Conservation (phyloP, 2,888 invertebrate species). For the Cristatella mucedo region DNA sequence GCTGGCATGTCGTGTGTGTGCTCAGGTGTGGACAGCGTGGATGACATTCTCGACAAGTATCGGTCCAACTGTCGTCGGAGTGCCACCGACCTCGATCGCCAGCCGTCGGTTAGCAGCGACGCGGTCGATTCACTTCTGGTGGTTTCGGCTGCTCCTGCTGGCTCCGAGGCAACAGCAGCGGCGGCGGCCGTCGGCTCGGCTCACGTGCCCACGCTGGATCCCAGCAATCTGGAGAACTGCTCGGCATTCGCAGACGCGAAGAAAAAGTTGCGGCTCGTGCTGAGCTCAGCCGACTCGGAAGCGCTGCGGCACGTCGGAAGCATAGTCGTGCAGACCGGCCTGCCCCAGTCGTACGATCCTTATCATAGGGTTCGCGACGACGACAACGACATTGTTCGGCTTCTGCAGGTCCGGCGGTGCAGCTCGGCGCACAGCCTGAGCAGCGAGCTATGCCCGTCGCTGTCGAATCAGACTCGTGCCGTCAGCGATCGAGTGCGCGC, state of each 20-base stretch:
- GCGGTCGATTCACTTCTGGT: too few relatives aligned
- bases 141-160: too few relatives aligned
- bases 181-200: constrained; percentile 26
- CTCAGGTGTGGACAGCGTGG: constrained; percentile 72
- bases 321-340: too few relatives aligned
- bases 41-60: constrained; percentile 88
- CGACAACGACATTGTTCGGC: neutral
- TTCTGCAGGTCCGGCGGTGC: constrained; percentile 47
- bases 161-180: constrained; percentile 22
- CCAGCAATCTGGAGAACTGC: constrained; percentile 45
- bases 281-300: constrained; percentile 72
- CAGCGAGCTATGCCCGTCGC: too few relatives aligned
- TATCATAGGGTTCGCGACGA: neutral
- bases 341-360: too few relatives aligned
- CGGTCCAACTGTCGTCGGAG: too few relatives aligned
- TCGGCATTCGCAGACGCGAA: constrained; percentile 56
- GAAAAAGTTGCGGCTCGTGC: constrained; percentile 70
- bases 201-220: constrained; percentile 36
- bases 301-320: too few relatives aligned
- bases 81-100: too few relatives aligned
- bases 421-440: constrained; percentile 66
- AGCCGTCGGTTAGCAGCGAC: too few relatives aligned
- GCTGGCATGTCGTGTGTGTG: too few relatives aligned
- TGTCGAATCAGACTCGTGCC: too few relatives aligned
- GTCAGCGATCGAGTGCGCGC: too few relatives aligned